Base-by-base conservation (phyloP, 1,140 invertebrate species). In the Euura saliciscinereae region DNA sequence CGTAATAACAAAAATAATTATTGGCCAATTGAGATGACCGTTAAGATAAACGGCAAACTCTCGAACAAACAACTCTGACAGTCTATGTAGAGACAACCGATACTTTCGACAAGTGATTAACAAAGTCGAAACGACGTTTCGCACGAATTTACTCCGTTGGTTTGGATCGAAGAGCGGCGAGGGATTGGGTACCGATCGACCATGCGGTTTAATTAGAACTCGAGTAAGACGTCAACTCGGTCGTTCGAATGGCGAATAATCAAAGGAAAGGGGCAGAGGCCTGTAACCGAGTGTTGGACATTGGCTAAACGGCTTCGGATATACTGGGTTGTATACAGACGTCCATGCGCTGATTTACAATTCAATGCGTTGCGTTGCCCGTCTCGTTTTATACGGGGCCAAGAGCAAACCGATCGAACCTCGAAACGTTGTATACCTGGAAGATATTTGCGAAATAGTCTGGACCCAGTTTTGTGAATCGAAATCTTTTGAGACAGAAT, bases 151-250 rank as follows among this genome's bases (percentile, higher is more conserved):
- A 13, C 59, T 10, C 13, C 8, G 8, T 64, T 64, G 13, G 8
- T 64, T 13, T 10, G 59, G 8, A 64, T 64, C 13, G 8, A 13
- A 64, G 44, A 68, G 66, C 51, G 69, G 74, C 74, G 64, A 42
- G 70, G 66, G 69, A 71, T 59, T 71, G 59, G 28, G 70, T 28
- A 28, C 28, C 28, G 28, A 28, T 28, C 28, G 28, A 28, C 28
- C 28, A 28, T 28, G 28, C 69, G 66, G 68, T 76, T 75, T 77
- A 80, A 80, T 80, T 80, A 80, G 74, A 74, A 65, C 68, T 66
- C 71, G 28, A 79, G 45, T 77, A 65, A 78, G 73, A 75, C 77
- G 73, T 79, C 78, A 79, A 74, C 75, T 71, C 67, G 73, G 65
- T 59, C 67, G 28, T 74, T 77, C 43, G 69, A 66, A 72, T 72